These are phyloP conservation scores for Ciconia maguari DNA, from an alignment of 2,113 vertebrate genomes.

Conservation along the genomic window DNA sequence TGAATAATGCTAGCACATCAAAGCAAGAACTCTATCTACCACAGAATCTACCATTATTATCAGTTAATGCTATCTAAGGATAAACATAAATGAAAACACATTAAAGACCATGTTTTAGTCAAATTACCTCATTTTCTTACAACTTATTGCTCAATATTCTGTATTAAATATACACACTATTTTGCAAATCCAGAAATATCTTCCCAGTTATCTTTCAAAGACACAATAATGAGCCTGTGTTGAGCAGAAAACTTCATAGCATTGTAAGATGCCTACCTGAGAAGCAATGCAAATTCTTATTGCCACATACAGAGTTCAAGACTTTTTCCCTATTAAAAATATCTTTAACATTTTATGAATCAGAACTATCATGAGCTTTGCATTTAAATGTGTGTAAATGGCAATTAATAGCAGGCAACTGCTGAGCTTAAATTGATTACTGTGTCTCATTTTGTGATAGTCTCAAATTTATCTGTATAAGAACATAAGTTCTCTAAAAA, in stretches of 20 bases:
- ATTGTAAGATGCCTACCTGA: conserved; percentile 2
- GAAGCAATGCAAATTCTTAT: conserved; percentile 30
- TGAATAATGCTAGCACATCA: neutral
- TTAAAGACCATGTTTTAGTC: neutral
- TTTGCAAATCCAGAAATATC: neutral
- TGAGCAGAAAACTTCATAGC: neutral
- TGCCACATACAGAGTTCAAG: conserved; percentile 43
- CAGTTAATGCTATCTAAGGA: neutral
- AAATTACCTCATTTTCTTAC: neutral
- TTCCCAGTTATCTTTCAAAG: neutral
- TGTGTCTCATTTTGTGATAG: conserved; percentile 57
- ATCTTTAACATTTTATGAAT: conserved; percentile 68
- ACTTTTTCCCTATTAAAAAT: conserved; percentile 44
- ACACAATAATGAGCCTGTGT: neutral
- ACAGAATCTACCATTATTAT: neutral
- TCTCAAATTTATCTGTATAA: conserved; percentile 65
- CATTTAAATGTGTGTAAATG: conserved; percentile 72
- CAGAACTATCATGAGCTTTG: conserved; percentile 47
- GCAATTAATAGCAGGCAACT: conserved; percentile 72
- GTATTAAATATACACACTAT: neutral
- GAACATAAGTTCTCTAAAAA: conserved; percentile 61
- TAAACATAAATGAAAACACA: neutral
- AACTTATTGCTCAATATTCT: neutral
- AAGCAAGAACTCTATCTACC: neutral
- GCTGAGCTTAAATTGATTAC: conserved; percentile 74